A percentile compares a stretch with the other conserved stretches of the same genome.
phyloP scores from a whole-genome alignment of 2,113 vertebrate genomes.

The Empidonax alnorum region DNA sequence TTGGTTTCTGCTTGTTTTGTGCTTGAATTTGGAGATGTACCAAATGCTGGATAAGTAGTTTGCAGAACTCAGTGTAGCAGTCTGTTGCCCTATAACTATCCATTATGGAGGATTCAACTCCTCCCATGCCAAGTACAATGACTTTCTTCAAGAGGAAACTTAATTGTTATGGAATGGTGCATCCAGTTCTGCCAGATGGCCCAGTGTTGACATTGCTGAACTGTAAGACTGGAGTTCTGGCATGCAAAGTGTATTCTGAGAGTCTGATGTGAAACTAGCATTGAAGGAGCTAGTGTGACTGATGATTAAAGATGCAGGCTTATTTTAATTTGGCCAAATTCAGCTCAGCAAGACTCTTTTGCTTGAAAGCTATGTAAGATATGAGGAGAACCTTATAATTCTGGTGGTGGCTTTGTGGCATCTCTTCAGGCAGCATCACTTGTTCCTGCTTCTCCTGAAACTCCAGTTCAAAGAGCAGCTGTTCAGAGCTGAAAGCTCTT shows the following conservation, averaged over 20 bases:
- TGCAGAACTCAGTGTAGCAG: background rate
- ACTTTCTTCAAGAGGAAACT: conserved; percentile 7
- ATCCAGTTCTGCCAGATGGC: conserved; percentile 6
- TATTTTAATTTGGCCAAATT: background rate
- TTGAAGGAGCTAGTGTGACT: background rate
- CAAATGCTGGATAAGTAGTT: background rate
- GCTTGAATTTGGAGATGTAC: background rate
- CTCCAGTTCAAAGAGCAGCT: background rate
- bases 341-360: background rate
- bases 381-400: background rate
- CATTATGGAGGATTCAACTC: background rate
- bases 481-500: background rate
- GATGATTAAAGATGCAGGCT: background rate
- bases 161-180: background rate
- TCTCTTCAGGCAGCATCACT: background rate
- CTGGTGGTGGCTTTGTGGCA: background rate
- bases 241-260: background rate
- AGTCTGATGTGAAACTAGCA: background rate
- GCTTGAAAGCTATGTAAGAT: background rate
- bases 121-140: background rate
- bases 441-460: background rate
- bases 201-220: background rate
- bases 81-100: background rate
- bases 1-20: background rate
- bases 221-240: background rate